A percentile compares a stretch with the other conserved stretches of the same genome.
Conservation (phyloP, 2,888 invertebrate genomes). For the Microctonus aethiopoides region DNA sequence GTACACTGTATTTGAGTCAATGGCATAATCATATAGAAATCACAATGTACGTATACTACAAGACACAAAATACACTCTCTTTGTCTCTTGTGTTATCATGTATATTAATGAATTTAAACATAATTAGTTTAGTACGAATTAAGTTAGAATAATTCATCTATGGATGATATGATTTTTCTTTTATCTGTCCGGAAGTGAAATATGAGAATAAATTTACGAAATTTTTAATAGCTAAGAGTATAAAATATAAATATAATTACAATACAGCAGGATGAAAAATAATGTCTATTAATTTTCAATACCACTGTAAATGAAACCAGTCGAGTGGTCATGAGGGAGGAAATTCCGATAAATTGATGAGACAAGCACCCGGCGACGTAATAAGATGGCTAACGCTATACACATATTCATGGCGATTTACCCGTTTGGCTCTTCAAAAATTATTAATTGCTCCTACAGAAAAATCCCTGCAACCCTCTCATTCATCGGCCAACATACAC, state of each 20-base stretch:
- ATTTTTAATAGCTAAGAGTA: conserved; percentile 29
- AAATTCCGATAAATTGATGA: conserved; percentile 56
- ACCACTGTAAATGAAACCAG: conserved; percentile 53
- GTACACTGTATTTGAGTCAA: not conserved
- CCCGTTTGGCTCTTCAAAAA: conserved; percentile 42
- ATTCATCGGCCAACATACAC: conserved; percentile 14
- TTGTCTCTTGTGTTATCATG: not conserved
- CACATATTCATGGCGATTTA: conserved; percentile 46
- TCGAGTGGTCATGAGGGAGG: conserved; percentile 48
- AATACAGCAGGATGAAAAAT: conserved; percentile 38
- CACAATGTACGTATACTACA: not conserved
- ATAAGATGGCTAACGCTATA: conserved; percentile 54
- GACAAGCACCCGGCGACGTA: conserved; percentile 47
- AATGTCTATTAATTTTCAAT: conserved; percentile 52
- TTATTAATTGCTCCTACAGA: conserved; percentile 58
- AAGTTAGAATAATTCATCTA: not conserved
- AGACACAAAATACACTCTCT: not conserved
- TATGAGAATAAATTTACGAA: not conserved
- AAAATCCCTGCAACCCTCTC: conserved; percentile 40
- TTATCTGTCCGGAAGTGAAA: not conserved
- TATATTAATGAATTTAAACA: not conserved
- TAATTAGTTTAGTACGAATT: not conserved
- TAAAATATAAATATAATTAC: not conserved
- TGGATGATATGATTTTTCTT: not conserved
- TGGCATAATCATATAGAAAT: not conserved